These are phyloP conservation scores for Hemibagrus wyckioides DNA, from an alignment of 2,113 vertebrate genomes.

Conservation along the genomic window DNA sequence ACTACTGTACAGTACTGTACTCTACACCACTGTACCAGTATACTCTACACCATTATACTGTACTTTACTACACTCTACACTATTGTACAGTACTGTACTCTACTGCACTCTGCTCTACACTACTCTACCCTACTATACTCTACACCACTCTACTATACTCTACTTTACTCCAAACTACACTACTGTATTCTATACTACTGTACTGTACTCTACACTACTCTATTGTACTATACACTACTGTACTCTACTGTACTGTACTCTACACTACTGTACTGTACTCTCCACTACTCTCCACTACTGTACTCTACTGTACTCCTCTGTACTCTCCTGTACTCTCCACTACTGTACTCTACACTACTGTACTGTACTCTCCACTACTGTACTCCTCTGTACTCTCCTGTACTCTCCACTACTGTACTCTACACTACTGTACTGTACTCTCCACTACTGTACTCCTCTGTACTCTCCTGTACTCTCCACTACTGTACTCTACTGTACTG, in stretches of 20 bases:
- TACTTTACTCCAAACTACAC: not conserved
- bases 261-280: too few species aligned
- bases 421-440: not conserved
- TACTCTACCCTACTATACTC: not conserved
- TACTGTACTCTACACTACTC: not conserved
- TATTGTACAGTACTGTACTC: not conserved
- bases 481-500: not conserved
- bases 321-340: not conserved
- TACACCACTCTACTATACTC: not conserved
- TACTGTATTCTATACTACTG: not conserved
- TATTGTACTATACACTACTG: not conserved
- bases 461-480: not conserved
- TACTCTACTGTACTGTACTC: not conserved
- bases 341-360: not conserved
- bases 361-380: not conserved
- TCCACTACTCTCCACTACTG: not conserved
- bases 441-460: not conserved
- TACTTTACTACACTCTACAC: not conserved
- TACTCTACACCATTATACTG: not conserved
- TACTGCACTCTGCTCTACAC: not conserved
- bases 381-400: not conserved
- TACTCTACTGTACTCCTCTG: not conserved
- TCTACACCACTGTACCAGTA: too few species aligned
- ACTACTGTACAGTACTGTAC: too few species aligned
- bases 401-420: not conserved